Conservation (phyloP, 2,113 vertebrate genomes). For the Pontoporia blainvillei region DNA sequence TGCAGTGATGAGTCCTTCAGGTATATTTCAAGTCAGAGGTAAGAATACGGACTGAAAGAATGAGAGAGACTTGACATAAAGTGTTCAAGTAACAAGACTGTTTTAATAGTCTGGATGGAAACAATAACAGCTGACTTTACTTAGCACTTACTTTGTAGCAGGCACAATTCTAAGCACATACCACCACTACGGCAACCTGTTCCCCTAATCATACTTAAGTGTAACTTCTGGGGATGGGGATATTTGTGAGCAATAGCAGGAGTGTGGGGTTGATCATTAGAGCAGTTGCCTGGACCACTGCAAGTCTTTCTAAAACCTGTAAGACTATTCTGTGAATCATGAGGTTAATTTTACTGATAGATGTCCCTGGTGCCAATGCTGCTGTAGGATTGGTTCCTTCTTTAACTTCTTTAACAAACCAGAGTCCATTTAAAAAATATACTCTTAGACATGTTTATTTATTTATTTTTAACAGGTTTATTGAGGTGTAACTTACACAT, state of each 20-base stretch:
- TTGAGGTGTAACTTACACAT: not conserved
- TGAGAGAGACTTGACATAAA: not conserved
- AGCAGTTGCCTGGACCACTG: not conserved
- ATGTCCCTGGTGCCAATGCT: not conserved
- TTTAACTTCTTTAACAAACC: constrained; percentile 3
- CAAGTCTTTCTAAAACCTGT: not conserved
- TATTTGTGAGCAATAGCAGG: not conserved
- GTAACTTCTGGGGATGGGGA: not conserved
- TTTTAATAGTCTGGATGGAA: constrained; percentile 33
- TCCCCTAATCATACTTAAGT: constrained; percentile 1
- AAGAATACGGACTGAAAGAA: not conserved
- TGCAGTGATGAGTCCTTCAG: not conserved
- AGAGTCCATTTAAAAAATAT: not conserved
- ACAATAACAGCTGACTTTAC: not conserved
- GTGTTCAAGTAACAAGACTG: not conserved
- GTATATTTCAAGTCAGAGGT: not conserved
- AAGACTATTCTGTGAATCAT: not conserved
- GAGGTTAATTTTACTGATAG: constrained; percentile 6
- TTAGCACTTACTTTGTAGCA: not conserved
- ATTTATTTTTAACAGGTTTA: not conserved
- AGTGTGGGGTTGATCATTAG: not conserved
- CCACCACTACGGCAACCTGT: not conserved
- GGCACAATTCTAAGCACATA: not conserved
- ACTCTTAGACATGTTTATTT: not conserved
- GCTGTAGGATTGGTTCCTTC: not conserved